These are phyloP conservation scores for Sardinella longiceps DNA, from an alignment of 2,797 vertebrate species.

Conservation along the genomic window DNA sequence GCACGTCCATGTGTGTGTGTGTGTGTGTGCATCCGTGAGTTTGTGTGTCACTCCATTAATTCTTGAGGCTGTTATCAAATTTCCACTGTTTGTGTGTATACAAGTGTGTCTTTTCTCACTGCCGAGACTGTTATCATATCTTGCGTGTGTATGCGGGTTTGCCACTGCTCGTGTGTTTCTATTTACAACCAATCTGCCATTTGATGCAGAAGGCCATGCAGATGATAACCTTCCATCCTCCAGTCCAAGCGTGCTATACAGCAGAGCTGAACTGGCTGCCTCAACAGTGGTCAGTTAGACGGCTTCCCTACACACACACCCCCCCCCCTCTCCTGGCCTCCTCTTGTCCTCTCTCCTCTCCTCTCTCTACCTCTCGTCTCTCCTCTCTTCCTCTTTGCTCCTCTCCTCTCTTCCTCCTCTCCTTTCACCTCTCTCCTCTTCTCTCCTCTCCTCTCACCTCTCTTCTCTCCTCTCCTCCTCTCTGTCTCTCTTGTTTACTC, in stretches of 20 bases:
- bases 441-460: neutral
- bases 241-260: neutral
- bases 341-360: neutral
- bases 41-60: neutral
- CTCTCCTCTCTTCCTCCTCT: neutral
- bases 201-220: neutral
- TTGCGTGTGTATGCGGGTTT: neutral
- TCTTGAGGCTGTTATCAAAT: constrained; percentile 7
- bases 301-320: neutral
- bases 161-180: neutral
- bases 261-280: neutral
- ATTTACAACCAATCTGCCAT: neutral
- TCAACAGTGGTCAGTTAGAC: neutral
- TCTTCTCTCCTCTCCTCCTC: neutral
- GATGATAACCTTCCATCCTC: neutral
- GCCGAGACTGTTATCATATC: neutral
- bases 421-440: neutral
- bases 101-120: constrained; percentile 24
- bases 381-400: neutral
- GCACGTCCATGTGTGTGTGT: neutral
- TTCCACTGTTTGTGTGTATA: constrained; percentile 15
- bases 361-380: neutral
- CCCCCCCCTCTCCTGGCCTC: neutral
- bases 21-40: neutral
- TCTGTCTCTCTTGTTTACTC: neutral